Evolutionary conservation across 2,797 vertebrate species (phyloP), one percentile per base, ranked within the genome.

Genomic region (Sebastes itinus): DNA sequence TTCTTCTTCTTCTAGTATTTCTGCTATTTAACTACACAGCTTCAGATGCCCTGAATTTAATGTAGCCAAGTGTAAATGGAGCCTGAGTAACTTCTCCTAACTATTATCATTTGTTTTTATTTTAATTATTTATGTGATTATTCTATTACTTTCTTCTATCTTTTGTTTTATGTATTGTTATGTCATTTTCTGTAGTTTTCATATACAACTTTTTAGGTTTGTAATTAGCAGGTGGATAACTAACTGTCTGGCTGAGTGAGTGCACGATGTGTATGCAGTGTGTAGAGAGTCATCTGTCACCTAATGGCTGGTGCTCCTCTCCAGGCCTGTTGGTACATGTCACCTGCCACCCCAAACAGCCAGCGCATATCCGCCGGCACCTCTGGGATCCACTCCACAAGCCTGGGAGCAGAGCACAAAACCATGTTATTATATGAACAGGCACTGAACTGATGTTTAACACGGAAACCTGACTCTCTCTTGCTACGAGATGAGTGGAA

Each of bases 381-480:
- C 81, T 97, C 97, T 9, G 97, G 97, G 86, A 98, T 96, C 97
- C 97, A 98, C 87, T 97, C 97, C 38, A 98, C 91, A 66, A 98
- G 89, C 85, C 97, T 98, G 84, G 7, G 75, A 2, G 25, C 12
- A 16, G 38, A 42, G 13, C 12, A 16, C 12, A 14, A 6, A 42
- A 30, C 12, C 4, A 14, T 14, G 8, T 42, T 42, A 42, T 42
- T 30, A 30, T 30, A 14, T 42, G 38, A 42, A 42, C 38, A 11
- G 35, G 35, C 10, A 30, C 28, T 30, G 28, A 30, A 30, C 28
- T 30, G 28, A 30, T 30, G 28, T 30, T 30, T 30, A 30, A 30
- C 28, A 30, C 28, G 28, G 28, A 30, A 7, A 30, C 28, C 6
- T 30, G 28, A 30, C 28, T 30, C 4, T 12, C 35, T 42, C 38